These are phyloP conservation scores for Andrena trimmerana DNA, from an alignment of 2,888 invertebrate genomes.

Conservation along the genomic window DNA sequence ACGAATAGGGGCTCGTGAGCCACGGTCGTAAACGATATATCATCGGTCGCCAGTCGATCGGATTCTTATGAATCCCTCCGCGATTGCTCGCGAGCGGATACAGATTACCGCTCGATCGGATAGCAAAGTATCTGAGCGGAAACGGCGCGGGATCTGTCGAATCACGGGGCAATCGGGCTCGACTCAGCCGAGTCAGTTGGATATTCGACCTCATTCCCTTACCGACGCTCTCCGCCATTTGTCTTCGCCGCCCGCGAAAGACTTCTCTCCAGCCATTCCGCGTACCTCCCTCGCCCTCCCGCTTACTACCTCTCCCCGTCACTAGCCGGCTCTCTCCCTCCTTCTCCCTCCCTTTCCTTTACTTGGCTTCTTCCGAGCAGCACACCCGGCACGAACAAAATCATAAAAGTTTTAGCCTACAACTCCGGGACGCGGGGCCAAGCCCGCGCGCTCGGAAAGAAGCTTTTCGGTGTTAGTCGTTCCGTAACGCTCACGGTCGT, in stretches of 20 bases:
- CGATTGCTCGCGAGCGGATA: conserved; percentile 43
- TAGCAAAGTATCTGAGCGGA: conserved; percentile 38
- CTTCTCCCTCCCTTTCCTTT: neutral
- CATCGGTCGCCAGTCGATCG: conserved; percentile 42
- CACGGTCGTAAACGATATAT: conserved; percentile 41
- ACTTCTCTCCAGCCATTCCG: conserved; percentile 37
- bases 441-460: conserved; percentile 53
- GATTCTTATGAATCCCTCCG: conserved; percentile 49
- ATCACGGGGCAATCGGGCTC: conserved; percentile 70
- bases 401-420: conserved; percentile 78
- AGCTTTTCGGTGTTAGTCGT: conserved; percentile 69
- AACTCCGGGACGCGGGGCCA: conserved; percentile 58
- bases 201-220: conserved; percentile 69
- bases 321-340: neutral
- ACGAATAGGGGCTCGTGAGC: too few species aligned
- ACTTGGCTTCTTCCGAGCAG: conserved; percentile 20
- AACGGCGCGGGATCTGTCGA: conserved; percentile 60
- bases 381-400: conserved; percentile 72
- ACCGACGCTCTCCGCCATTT: conserved; percentile 61
- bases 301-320: neutral
- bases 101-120: conserved; percentile 55
- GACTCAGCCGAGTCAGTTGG: conserved; percentile 58
- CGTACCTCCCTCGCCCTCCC: conserved; percentile 13
- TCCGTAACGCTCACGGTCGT: conserved; percentile 56
- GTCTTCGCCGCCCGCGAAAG: conserved; percentile 65